Evolutionary conservation across 1,140 invertebrate genomes (phyloP).

Genomic region (Drosophila athabasca): DNA sequence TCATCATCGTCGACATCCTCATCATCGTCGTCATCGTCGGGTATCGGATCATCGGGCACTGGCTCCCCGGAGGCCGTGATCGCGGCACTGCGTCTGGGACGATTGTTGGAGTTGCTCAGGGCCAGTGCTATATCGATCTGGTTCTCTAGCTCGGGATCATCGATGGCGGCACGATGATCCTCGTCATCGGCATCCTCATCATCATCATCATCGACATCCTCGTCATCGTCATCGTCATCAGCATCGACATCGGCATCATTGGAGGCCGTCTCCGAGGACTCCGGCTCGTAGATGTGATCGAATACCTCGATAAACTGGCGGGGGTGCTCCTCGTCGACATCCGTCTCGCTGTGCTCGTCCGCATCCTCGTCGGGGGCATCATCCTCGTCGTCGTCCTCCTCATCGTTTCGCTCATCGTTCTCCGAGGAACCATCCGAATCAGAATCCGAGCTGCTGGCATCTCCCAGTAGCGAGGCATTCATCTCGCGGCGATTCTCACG

Average conservation of each 20-base stretch:
- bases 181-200: constrained; percentile 65
- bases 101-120: constrained; percentile 49
- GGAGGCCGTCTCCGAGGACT: constrained; percentile 84
- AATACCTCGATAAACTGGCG: constrained; percentile 83
- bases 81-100: constrained; percentile 66
- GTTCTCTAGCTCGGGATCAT: constrained; percentile 33
- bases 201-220: constrained; percentile 52
- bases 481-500: constrained; percentile 39
- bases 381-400: constrained; percentile 79
- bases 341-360: constrained; percentile 87
- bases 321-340: constrained; percentile 83
- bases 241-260: constrained; percentile 75
- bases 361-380: constrained; percentile 87
- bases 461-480: constrained; percentile 58
- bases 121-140: constrained; percentile 60
- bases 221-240: constrained; percentile 72
- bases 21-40: constrained; percentile 32
- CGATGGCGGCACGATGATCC: constrained; percentile 30
- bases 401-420: constrained; percentile 84
- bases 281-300: constrained; percentile 84
- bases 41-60: constrained; percentile 4
- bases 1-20: constrained; percentile 14
- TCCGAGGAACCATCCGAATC: constrained; percentile 84
- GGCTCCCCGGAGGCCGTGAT: constrained; percentile 38
- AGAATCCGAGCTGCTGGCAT: constrained; percentile 71